These are phyloP conservation scores for Thalassarche chlororhynchos DNA, from an alignment of 2,113 vertebrate species.

Conservation along the genomic window DNA sequence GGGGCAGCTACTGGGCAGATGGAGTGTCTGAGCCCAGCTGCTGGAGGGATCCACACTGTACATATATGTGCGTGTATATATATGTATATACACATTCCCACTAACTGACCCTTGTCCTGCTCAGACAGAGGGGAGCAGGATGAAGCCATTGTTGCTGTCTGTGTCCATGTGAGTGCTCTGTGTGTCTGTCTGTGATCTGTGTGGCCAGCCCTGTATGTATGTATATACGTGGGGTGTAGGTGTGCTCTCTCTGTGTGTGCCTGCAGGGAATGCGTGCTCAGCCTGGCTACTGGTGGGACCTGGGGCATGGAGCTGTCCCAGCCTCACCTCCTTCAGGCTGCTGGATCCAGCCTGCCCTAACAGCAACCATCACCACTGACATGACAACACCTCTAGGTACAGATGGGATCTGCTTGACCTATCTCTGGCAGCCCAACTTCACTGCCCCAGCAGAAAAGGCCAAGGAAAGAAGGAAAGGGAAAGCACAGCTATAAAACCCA, in stretches of 20 bases:
- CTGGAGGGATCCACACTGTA: not conserved
- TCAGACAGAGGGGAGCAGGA: not conserved
- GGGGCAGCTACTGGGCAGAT: not conserved
- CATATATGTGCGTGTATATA: not conserved
- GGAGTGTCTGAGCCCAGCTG: not conserved
- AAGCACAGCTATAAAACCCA: not conserved
- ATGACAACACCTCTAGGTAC: not conserved
- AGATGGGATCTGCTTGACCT: not conserved
- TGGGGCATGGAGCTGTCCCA: not conserved
- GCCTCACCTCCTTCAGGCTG: not conserved
- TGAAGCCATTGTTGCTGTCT: not conserved
- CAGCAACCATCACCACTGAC: not conserved
- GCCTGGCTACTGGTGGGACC: not conserved
- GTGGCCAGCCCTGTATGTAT: accelerated
- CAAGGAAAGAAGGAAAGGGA: not conserved
- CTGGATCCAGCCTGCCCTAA: not conserved
- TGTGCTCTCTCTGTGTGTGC: not conserved
- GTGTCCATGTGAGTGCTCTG: not conserved
- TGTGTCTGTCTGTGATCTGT: not conserved
- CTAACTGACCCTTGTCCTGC: too few species aligned
- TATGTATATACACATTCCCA: too few species aligned
- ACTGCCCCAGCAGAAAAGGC: not conserved
- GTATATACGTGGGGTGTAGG: too few species aligned
- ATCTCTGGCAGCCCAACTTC: not conserved
- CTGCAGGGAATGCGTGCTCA: not conserved